Evolutionary conservation across 2,888 invertebrate species (phyloP), one percentile per base, ranked within the genome.

Genomic region (Volucella bombylans): DNA sequence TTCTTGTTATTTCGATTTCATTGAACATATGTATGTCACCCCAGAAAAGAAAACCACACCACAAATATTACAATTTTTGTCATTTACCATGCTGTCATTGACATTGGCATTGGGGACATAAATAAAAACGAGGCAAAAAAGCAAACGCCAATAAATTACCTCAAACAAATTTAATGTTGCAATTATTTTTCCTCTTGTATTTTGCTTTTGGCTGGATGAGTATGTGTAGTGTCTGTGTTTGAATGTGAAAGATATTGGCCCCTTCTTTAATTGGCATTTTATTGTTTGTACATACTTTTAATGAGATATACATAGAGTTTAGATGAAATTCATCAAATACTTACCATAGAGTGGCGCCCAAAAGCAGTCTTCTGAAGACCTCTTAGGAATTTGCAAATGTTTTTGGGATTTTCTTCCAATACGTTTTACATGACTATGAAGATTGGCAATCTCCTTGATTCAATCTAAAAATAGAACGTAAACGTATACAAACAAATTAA

Each of bases 1-100:
- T 49, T 45, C 45, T 45, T 10, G 9, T 31, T 31, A 31, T 0
- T 61, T 11, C 49, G 8, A n/a, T 31, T 18, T 2, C 61, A 69
- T 45, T 64, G 62, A 67, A 76, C 85, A 85, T 81, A 81, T 81
- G 85, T 81, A 81, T 81, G 85, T 85, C 85, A 85, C 81, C 85
- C 81, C 72, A 81, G 45, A 31, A 31, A 31, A 31, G 31, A 0
- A 31, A 31, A 31, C 31, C 31, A 62, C 45, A 55, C 61, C 55
- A 31, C 31, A 31, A 31, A 31, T 31, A 31, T 31, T 64, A 62
- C 69, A 38, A 65, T 68, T 72, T 78, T 47, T 76, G 74, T 49
- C 68, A 76, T 76, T 72, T 72, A 41, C 52, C 62, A 77, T 72
- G 67, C 81, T 85, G 81, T 61, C 85, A 81, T 85, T 85, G 85